Base-by-base conservation (phyloP, 2,113 vertebrate genomes). In the Oenanthe melanoleuca region DNA sequence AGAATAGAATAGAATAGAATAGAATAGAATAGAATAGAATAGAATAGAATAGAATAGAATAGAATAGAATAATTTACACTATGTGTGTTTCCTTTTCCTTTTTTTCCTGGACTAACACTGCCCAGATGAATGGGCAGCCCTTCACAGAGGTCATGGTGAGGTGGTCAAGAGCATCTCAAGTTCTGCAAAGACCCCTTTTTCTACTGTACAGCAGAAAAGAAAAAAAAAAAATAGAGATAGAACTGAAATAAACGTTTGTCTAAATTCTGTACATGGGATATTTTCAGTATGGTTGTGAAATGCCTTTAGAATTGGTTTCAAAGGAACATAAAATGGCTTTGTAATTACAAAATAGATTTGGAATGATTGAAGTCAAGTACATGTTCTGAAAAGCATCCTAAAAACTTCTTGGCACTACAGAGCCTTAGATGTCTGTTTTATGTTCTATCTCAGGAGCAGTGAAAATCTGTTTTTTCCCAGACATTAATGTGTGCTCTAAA, bases 281-380 rank as follows among this genome's bases (percentile, higher is more conserved):
- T 60, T 74, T 88, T 84, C 91, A 81, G 57, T 45, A 47, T 52
- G 67, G 47, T 12, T 86, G 69, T 59, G 47, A 61, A 93, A 86
- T 23, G 84, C 86, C 65, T 93, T 92, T 74, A 88, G 83, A 96
- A 74, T 74, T 12, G 8, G 47, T 97, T 97, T 95, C 92, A 95
- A 95, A 95, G 83, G 69, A 91, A 74, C 70, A 81, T 45, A 65
- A 95, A 95, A 86, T 75, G 53, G n/a, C 86, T 92, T 95, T 93
- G 53, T 81, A 91, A 96, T 95, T 93, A 79, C 73, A 89, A 93
- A 96, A 91, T 17, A 89, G 80, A 89, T 95, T 81, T 71, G 44
- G 52, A 94, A 93, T 91, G 45, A 89, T 14, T 64, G 94, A 94
- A 92, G 81, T 89, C 91, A 89, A 95, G 85, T 70, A 59, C 37